Conservation (phyloP, 2,113 vertebrate genomes). For the Enhydra lutris region DNA sequence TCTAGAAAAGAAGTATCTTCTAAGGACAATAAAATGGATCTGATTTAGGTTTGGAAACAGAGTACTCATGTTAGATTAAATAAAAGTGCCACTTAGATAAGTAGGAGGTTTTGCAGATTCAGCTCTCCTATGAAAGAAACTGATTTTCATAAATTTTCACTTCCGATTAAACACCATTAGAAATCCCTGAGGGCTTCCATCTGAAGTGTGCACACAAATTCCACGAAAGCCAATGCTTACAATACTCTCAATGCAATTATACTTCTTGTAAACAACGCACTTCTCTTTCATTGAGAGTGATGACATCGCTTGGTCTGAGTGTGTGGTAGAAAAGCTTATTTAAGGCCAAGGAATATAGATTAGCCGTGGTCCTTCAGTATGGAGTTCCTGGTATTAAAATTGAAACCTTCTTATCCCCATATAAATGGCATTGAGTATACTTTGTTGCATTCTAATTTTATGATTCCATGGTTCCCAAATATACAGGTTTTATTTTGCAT, state of each 20-base stretch:
- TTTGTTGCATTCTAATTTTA: slow-evolving; percentile 45
- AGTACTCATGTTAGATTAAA: slow-evolving; percentile 24
- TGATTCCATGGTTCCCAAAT: neutral
- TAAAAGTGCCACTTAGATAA: slow-evolving; percentile 13
- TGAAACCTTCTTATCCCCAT: neutral
- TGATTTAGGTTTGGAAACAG: slow-evolving; percentile 49
- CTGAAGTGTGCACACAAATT: slow-evolving; percentile 40
- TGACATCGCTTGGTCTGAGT: slow-evolving; percentile 28
- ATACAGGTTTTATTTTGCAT: slow-evolving; percentile 19
- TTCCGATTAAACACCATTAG: slow-evolving; percentile 48
- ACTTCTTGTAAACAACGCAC: neutral
- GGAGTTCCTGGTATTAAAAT: neutral
- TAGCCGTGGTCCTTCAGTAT: neutral
- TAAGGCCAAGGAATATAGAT: slow-evolving; percentile 3
- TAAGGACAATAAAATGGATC: slow-evolving; percentile 13
- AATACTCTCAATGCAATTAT: neutral
- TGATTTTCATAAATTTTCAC: slow-evolving; percentile 65
- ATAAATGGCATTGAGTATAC: neutral
- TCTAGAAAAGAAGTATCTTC: slow-evolving; percentile 26
- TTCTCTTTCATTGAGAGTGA: slow-evolving; percentile 3
- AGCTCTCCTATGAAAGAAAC: slow-evolving; percentile 59
- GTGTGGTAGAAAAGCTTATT: neutral
- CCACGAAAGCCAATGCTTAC: neutral
- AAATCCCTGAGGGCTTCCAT: slow-evolving; percentile 31
- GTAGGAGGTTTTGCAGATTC: slow-evolving; percentile 46